Base-by-base conservation (phyloP, 1,140 invertebrate genomes). In the Lepidurus couesii region DNA sequence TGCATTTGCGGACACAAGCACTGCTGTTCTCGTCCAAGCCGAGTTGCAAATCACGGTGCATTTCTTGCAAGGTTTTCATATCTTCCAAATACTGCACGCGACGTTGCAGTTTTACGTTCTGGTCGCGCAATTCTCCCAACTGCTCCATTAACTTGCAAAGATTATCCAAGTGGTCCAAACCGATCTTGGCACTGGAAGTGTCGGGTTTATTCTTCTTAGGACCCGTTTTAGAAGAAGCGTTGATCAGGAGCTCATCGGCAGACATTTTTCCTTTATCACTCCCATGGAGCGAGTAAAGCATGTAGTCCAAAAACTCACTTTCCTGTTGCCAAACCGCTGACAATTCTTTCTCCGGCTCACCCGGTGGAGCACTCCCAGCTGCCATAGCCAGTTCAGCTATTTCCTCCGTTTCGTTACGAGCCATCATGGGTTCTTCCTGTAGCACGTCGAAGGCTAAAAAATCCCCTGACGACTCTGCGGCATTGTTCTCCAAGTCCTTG, bases 131-230 rank as follows among this genome's bases (percentile, higher is more conserved):
- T 11, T 89, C 88, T 6, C 92, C 85, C 44, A 94, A 87, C 81
- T 93, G 90, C 81, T 93, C 91, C 84, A 93, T 89, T 9, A 94
- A 84, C 75, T 89, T 88, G 80, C 92, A 89, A 6, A 94, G 84
- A 80, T 92, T 91, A 81, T 93, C 92, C 79, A 94, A 83, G 82
- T 94, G 92, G 81, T 93, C 91, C 43, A 94, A 82, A 1, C 88
- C 87, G n/a, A 87, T 83, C 75, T 83, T 82, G n/a, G 82, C 81
- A 77, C 65, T 80, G 47, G 73, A 76, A 43, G 34, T 79, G 76
- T 74, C 73, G 65, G 16, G 74, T n/a, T 75, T 79, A 26, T 21
- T 79, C 21, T n/a, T 75, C 44, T 53, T 79, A n/a, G 74, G 26
- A 13, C 44, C 16, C 34, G 34, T 34, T 44, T 65, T 34, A 11